phyloP scores from a whole-genome alignment of 1,140 invertebrate genomes.

The Drosophila ananassae region DNA sequence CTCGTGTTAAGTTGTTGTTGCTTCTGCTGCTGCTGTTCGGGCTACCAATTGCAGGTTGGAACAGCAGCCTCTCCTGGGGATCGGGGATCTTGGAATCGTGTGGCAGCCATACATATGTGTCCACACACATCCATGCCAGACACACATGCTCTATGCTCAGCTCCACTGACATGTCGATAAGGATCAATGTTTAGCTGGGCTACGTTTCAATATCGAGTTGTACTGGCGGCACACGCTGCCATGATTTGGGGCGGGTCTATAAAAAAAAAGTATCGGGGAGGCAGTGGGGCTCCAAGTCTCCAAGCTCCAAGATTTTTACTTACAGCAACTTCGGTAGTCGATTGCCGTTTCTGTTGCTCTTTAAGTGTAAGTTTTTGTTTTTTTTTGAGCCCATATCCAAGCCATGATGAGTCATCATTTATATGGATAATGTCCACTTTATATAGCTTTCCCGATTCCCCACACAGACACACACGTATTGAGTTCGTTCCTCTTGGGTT shows the following conservation, averaged over 20 bases:
- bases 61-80: slow-evolving; percentile 9
- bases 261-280: neutral
- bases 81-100: neutral
- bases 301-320: slow-evolving; percentile 1
- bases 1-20: slow-evolving; percentile 75
- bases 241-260: slow-evolving; percentile 71
- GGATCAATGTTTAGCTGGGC: slow-evolving; percentile 74
- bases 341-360: slow-evolving; percentile 4
- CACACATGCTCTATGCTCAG: slow-evolving; percentile 9
- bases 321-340: slow-evolving; percentile 26
- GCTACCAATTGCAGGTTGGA: slow-evolving; percentile 63
- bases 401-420: slow-evolving; percentile 35
- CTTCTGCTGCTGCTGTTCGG: slow-evolving; percentile 59
- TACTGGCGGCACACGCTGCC: slow-evolving; percentile 50
- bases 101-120: slow-evolving; percentile 25
- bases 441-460: slow-evolving; percentile 40
- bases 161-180: slow-evolving; percentile 67
- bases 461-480: neutral
- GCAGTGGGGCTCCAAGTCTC: neutral
- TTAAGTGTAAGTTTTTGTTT: slow-evolving; percentile 16
- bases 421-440: slow-evolving; percentile 48
- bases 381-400: slow-evolving; percentile 1
- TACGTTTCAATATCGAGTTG: slow-evolving; percentile 69
- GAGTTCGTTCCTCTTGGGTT: slow-evolving; percentile 20
- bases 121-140: slow-evolving; percentile 6